Conservation (phyloP, 1,140 invertebrate species). For the Drosophila elegans region DNA sequence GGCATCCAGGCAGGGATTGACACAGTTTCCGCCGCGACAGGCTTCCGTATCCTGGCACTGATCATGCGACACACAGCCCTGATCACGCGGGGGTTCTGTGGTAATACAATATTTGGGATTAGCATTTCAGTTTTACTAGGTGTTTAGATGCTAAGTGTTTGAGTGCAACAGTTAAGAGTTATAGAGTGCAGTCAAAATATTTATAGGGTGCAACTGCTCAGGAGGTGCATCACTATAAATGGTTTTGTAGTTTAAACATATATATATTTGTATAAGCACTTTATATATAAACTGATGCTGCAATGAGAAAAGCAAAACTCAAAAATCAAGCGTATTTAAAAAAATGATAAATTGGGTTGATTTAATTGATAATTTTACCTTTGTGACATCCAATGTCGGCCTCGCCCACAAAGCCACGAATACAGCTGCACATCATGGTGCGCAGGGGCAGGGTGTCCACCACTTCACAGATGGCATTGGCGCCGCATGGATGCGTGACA, state of each 20-base stretch:
- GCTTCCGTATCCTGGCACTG: constrained; percentile 90
- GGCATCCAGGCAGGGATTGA: constrained; percentile 90
- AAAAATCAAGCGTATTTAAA: constrained; percentile 48
- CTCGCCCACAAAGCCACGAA: constrained; percentile 92
- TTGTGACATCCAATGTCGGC: constrained; percentile 92
- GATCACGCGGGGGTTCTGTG: constrained; percentile 85
- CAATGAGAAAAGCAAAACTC: constrained; percentile 76
- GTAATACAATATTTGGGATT: constrained; percentile 3
- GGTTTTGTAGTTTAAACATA: neutral
- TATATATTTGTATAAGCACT: constrained; percentile 33
- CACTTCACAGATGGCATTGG: constrained; percentile 91
- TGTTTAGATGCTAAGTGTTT: neutral
- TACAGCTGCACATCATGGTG: constrained; percentile 94
- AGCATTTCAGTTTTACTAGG: constrained; percentile 6
- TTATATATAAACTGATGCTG: constrained; percentile 55
- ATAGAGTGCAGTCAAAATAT: constrained; percentile 72
- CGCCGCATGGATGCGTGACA: constrained; percentile 92
- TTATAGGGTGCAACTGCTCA: constrained; percentile 54
- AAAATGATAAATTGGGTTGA: neutral
- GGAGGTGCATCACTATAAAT: constrained; percentile 39
- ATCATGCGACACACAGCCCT: constrained; percentile 89
- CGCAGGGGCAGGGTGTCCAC: constrained; percentile 93
- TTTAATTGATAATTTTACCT: constrained; percentile 84
- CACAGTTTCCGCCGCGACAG: constrained; percentile 90
- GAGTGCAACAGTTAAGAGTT: constrained; percentile 71